phyloP scores from a whole-genome alignment of 2,888 invertebrate genomes.

The Portevinia maculata region DNA sequence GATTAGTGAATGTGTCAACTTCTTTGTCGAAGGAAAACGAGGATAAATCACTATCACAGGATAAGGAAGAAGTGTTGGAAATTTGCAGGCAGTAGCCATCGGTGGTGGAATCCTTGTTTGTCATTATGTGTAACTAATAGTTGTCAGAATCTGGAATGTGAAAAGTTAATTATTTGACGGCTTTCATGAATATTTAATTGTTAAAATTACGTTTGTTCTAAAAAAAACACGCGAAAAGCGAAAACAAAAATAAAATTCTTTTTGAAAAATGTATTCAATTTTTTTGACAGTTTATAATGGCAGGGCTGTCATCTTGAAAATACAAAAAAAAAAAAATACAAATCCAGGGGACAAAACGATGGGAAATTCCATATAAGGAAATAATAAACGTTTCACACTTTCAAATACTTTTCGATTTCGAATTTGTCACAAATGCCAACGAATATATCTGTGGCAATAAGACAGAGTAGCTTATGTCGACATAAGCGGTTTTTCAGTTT shows the following conservation, averaged over 20 bases:
- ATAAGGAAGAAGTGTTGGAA: slow-evolving; percentile 78
- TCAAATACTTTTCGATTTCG: background rate
- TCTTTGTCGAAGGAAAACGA: slow-evolving; percentile 79
- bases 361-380: slow-evolving; percentile 5
- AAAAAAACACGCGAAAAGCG: slow-evolving; percentile 26
- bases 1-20: slow-evolving; percentile 67
- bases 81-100: slow-evolving; percentile 76
- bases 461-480: too few species aligned
- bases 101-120: slow-evolving; percentile 56
- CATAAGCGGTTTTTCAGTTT: too few species aligned
- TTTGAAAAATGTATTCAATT: slow-evolving; percentile 63
- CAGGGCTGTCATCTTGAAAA: slow-evolving; percentile 38
- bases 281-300: slow-evolving; percentile 59
- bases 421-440: background rate
- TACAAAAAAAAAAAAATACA: slow-evolving; percentile 3
- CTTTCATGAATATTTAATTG: background rate
- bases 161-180: background rate
- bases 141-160: slow-evolving; percentile 10
- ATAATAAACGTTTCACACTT: background rate
- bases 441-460: too few species aligned
- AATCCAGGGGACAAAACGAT: slow-evolving; percentile 14
- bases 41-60: slow-evolving; percentile 79
- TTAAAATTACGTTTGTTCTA: slow-evolving; percentile 14
- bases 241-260: slow-evolving; percentile 47
- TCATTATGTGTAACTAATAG: slow-evolving; percentile 24